A percentile compares a stretch with the other conserved stretches of the same genome.
phyloP scores from a whole-genome alignment of 1,140 invertebrate species.

The Drosophila funebris region DNA sequence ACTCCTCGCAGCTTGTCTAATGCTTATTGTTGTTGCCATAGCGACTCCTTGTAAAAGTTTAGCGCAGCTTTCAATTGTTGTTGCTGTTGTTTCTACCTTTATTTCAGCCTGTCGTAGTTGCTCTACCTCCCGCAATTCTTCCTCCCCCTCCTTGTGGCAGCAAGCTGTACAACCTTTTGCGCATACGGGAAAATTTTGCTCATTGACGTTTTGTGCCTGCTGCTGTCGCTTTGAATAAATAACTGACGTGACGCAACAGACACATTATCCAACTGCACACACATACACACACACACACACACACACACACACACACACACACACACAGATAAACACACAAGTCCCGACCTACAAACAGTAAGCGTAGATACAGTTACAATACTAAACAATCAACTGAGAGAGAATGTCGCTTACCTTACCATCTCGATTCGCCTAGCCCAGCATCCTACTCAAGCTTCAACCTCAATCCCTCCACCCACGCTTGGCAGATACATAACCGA shows the following conservation, averaged over 20 bases:
- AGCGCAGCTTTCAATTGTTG: constrained; percentile 43
- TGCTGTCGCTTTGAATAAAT: constrained; percentile 81
- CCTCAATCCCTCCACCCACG: not conserved
- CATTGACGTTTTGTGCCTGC: constrained; percentile 80
- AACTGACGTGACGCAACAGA: constrained; percentile 74
- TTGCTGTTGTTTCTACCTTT: constrained; percentile 41
- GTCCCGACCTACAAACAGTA: not conserved
- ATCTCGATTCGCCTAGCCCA: constrained; percentile 50
- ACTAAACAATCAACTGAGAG: constrained; percentile 57
- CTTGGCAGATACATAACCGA: not conserved
- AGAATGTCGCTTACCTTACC: constrained; percentile 42
- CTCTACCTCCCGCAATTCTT: not conserved
- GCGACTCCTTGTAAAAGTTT: constrained; percentile 48
- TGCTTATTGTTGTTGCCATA: constrained; percentile 43
- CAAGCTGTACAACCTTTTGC: constrained; percentile 51
- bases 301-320: not conserved
- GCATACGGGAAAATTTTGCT: constrained; percentile 68
- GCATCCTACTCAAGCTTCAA: constrained; percentile 13
- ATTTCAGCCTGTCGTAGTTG: constrained; percentile 20
- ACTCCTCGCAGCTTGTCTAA: constrained; percentile 19
- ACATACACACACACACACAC: not conserved
- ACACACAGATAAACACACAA: not conserved
- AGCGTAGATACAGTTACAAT: constrained; percentile 41
- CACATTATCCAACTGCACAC: constrained; percentile 62
- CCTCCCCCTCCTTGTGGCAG: not conserved